Evolutionary conservation across 2,113 vertebrate species (phyloP).

Genomic region (Pelvicachromis taeniatus): DNA sequence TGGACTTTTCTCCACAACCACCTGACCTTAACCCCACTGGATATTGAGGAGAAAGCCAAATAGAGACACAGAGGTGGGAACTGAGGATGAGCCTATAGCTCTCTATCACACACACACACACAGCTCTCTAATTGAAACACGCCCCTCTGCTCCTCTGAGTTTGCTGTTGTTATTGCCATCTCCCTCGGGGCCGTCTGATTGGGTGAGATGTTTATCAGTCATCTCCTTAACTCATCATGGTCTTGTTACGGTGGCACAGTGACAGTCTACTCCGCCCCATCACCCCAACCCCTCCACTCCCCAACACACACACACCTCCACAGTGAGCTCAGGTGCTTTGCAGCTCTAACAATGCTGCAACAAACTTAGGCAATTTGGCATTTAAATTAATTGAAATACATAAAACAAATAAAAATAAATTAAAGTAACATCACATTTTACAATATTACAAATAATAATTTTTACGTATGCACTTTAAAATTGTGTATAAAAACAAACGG

Average conservation of each 20-base stretch:
- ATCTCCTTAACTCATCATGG: slow-evolving; percentile 30
- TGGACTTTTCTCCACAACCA: not conserved
- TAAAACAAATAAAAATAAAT: not conserved
- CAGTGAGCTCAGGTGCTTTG: not conserved
- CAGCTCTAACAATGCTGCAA: not conserved
- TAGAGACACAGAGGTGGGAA: slow-evolving; percentile 15
- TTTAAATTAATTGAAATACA: not conserved
- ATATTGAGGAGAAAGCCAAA: not conserved
- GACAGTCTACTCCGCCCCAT: not conserved
- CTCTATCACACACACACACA: not conserved
- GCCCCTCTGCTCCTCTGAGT: slow-evolving; percentile 22
- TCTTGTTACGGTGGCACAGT: slow-evolving; percentile 8
- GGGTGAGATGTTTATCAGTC: slow-evolving; percentile 59
- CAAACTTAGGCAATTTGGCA: not conserved
- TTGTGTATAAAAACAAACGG: no score
- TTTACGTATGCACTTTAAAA: not conserved
- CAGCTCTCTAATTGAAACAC: slow-evolving; percentile 12
- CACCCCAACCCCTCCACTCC: not conserved
- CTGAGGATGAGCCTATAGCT: not conserved
- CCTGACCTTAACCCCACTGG: not conserved
- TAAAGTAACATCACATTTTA: not conserved
- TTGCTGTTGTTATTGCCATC: not conserved
- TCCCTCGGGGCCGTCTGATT: slow-evolving; percentile 46
- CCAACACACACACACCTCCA: not conserved
- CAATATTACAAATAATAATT: not conserved